These are phyloP conservation scores for Flabesymbios commensalis DNA, from an alignment of 2,888 invertebrate genomes.

Conservation along the genomic window DNA sequence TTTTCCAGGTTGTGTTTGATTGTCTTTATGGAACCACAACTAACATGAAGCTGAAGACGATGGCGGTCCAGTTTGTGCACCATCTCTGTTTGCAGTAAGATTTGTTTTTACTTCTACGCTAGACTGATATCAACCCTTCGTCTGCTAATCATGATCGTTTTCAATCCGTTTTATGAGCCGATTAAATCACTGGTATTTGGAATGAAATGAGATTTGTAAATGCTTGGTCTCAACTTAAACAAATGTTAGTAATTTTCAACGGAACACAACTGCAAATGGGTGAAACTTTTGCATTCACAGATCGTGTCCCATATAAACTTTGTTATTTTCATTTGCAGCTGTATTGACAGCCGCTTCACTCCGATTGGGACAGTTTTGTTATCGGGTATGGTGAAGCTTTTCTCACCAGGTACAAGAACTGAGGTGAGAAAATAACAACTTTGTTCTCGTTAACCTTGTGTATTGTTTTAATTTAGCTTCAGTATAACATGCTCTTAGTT, in stretches of 20 bases:
- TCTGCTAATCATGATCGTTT: no score
- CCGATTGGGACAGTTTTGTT: constrained; percentile 76
- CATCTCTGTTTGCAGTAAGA: constrained; percentile 81
- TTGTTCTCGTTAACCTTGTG: no score
- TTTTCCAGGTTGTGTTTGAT: constrained; percentile 77
- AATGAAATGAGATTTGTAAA: not conserved
- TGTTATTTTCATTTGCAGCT: constrained; percentile 53
- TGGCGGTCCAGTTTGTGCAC: constrained; percentile 80
- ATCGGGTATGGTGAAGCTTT: constrained; percentile 37
- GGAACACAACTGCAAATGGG: no score
- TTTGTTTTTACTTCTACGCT: not conserved
- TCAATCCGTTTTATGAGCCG: no score
- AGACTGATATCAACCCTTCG: no score
- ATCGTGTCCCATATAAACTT: not conserved
- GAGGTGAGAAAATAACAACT: no score
- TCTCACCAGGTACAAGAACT: no score
- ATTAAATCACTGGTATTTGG: no score
- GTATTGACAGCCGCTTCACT: constrained; percentile 68
- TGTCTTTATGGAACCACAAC: constrained; percentile 82
- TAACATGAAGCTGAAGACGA: constrained; percentile 78
- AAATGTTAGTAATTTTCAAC: not conserved
- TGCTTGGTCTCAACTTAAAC: not conserved
- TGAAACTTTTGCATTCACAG: no score
- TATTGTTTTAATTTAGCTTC: no score
- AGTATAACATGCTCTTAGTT: no score